Percentiles rank a stretch among this genome's conserved stretches.
Evolutionary conservation across 1,140 invertebrate species (phyloP).

Genomic region (Tetragnatha versicolor): DNA sequence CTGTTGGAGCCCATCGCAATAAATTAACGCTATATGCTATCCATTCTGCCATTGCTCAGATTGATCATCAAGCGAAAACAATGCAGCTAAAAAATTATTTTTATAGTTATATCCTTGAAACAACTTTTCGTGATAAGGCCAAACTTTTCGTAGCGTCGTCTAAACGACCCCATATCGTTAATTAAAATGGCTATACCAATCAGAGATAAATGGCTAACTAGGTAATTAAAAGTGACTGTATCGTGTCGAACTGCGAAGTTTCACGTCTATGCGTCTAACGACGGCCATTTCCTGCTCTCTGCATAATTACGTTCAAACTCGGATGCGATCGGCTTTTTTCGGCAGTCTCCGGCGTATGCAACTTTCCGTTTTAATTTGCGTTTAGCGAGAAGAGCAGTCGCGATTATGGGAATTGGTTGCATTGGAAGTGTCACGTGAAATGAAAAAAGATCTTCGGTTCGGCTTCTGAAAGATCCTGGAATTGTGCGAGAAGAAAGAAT

Average conservation of each 20-base stretch:
- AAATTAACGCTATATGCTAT: constrained; percentile 32
- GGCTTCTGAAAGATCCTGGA: not conserved
- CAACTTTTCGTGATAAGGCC: constrained; percentile 52
- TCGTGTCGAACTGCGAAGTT: constrained; percentile 11
- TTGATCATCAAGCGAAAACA: constrained; percentile 52
- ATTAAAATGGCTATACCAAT: constrained; percentile 55
- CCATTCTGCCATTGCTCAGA: constrained; percentile 35
- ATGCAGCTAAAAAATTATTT: constrained; percentile 41
- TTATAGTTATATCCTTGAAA: constrained; percentile 49
- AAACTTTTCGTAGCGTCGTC: constrained; percentile 43
- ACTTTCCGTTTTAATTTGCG: constrained; percentile 48
- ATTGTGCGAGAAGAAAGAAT: too few species aligned
- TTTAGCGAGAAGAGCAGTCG: constrained; percentile 9
- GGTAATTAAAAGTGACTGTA: constrained; percentile 51
- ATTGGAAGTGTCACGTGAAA: constrained; percentile 26
- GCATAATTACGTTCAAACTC: constrained; percentile 46
- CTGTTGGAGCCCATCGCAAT: constrained; percentile 12
- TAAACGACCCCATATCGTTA: constrained; percentile 47
- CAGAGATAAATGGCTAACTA: constrained; percentile 53
- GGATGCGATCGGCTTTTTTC: constrained; percentile 14
- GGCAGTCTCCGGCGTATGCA: not conserved
- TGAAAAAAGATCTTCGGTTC: constrained; percentile 7
- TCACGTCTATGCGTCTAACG: constrained; percentile 32
- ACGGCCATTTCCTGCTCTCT: constrained; percentile 44
- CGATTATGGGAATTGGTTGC: constrained; percentile 31